These are phyloP conservation scores for Pasiphila rectangulata DNA, from an alignment of 2,888 invertebrate species.

Conservation along the genomic window DNA sequence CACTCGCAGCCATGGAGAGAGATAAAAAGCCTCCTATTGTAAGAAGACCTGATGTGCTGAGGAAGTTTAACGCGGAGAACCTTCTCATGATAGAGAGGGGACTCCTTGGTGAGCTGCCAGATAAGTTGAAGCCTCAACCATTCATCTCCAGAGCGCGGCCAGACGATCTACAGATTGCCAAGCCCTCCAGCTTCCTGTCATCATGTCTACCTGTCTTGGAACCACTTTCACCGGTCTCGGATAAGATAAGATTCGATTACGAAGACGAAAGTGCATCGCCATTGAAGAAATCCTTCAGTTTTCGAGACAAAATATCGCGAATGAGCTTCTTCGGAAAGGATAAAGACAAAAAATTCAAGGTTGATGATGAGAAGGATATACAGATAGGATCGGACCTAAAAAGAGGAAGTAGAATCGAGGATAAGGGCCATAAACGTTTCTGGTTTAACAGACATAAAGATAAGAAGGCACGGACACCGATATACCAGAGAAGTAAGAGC, in stretches of 20 bases:
- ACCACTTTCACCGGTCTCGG: constrained; percentile 54
- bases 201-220: constrained; percentile 61
- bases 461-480: constrained; percentile 46
- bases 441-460: constrained; percentile 71
- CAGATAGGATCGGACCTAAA: constrained; percentile 27
- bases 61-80: constrained; percentile 65
- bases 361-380: constrained; percentile 47
- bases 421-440: constrained; percentile 62
- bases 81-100: constrained; percentile 68
- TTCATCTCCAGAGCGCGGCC: constrained; percentile 46
- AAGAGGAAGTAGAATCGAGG: constrained; percentile 42
- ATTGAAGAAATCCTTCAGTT: constrained; percentile 69
- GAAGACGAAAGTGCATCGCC: constrained; percentile 59
- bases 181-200: constrained; percentile 67
- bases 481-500: constrained; percentile 69
- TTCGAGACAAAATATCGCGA: constrained; percentile 65
- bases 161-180: constrained; percentile 64
- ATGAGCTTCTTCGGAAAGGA: constrained; percentile 63
- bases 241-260: constrained; percentile 36
- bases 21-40: constrained; percentile 53
- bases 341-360: constrained; percentile 47
- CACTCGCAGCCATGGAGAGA: constrained; percentile 60
- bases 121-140: constrained; percentile 61
- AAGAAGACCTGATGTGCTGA: constrained; percentile 62
- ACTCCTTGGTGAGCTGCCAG: constrained; percentile 64